phyloP scores from a whole-genome alignment of 1,140 invertebrate genomes.

The Parasteatoda tepidariorum region DNA sequence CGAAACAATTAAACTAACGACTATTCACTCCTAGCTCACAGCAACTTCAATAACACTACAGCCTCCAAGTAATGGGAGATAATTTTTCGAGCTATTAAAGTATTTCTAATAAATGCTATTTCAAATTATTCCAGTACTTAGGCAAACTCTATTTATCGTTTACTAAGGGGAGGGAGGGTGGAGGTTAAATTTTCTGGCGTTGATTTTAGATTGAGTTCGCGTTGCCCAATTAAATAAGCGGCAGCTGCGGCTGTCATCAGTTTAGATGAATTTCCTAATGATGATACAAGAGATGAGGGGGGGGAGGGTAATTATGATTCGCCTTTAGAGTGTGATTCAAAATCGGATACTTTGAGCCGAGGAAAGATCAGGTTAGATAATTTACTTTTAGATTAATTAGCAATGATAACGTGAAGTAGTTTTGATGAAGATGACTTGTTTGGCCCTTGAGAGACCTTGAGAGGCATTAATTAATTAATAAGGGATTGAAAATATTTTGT shows the following conservation, averaged over 20 bases:
- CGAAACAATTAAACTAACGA: too few relatives aligned
- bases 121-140: too few relatives aligned
- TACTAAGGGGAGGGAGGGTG: not conserved
- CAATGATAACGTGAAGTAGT: not conserved
- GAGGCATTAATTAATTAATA: not conserved
- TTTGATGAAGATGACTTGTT: not conserved
- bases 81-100: too few relatives aligned
- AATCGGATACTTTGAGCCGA: not conserved
- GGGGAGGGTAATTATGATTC: conserved; percentile 11
- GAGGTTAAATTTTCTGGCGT: conserved; percentile 11
- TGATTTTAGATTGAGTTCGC: not conserved
- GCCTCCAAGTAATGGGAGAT: too few relatives aligned
- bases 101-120: too few relatives aligned
- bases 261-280: conserved; percentile 40
- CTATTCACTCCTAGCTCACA: too few relatives aligned
- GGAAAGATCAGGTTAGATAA: conserved; percentile 1
- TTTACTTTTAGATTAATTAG: not conserved
- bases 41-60: too few relatives aligned
- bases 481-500: too few relatives aligned
- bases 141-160: too few relatives aligned
- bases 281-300: conserved; percentile 13
- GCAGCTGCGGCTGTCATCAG: conserved; percentile 31
- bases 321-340: not conserved
- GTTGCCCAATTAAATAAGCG: conserved; percentile 11
- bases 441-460: not conserved